Evolutionary conservation across 2,113 vertebrate genomes (phyloP).

Genomic region (Bos indicus): DNA sequence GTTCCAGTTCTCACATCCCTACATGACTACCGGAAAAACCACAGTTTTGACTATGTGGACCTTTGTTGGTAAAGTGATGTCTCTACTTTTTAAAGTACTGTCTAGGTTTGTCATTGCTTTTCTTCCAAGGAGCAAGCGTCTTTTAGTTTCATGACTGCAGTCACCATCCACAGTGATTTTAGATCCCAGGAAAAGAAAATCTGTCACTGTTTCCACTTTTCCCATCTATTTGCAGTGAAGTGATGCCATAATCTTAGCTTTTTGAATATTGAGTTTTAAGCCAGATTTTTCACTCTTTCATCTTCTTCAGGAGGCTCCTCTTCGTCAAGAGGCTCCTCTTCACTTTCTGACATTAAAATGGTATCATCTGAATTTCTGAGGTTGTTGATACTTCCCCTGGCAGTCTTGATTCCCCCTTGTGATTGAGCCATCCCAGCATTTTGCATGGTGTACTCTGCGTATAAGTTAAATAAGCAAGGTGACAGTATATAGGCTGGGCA

Average conservation of each 20-base stretch:
- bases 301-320: background rate
- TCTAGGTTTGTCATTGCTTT: background rate
- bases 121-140: background rate
- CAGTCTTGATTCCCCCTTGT: background rate
- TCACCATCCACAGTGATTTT: background rate
- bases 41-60: background rate
- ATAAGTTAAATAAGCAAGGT: background rate
- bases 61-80: background rate
- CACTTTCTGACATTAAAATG: background rate
- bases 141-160: background rate
- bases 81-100: background rate
- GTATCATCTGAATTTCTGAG: background rate
- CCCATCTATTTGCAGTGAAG: background rate
- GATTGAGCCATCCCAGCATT: background rate
- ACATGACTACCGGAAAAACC: background rate
- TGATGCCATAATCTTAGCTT: background rate
- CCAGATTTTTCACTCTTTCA: background rate
- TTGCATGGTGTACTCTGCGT: background rate
- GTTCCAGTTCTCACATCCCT: background rate
- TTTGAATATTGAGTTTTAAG: background rate
- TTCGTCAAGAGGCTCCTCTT: background rate
- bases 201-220: background rate
- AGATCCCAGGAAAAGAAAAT: background rate
- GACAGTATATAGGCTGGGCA: background rate
- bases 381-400: background rate